phyloP scores from a whole-genome alignment of 2,888 invertebrate genomes.

The Oegoconia quadripuncta region DNA sequence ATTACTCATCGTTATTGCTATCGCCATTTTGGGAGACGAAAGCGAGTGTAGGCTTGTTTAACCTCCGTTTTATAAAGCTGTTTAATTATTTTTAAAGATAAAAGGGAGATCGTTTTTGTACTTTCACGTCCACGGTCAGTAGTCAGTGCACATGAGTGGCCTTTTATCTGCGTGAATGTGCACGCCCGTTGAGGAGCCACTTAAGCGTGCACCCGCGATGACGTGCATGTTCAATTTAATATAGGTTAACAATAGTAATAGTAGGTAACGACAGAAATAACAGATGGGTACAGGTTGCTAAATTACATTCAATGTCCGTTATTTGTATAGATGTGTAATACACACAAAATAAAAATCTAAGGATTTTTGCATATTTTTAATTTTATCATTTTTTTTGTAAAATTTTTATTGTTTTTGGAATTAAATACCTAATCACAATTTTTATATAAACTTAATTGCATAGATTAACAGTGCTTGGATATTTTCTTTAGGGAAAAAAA shows the following conservation, averaged over 20 bases:
- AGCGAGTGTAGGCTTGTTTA: slow-evolving; percentile 68
- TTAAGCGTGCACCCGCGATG: slow-evolving; percentile 47
- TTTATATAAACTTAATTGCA: too few species aligned
- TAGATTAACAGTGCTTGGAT: too few species aligned
- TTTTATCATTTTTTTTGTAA: too few species aligned
- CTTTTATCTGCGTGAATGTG: slow-evolving; percentile 46
- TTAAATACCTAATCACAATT: too few species aligned
- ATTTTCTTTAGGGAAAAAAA: too few species aligned
- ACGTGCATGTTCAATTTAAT: slow-evolving; percentile 23
- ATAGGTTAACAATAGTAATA: background rate
- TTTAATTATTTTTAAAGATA: slow-evolving; percentile 46
- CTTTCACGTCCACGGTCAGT: slow-evolving; percentile 43
- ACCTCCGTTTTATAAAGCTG: slow-evolving; percentile 37
- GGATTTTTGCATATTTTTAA: too few species aligned
- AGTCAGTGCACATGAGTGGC: slow-evolving; percentile 50
- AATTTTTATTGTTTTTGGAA: too few species aligned
- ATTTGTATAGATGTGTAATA: too few species aligned
- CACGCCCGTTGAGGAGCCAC: slow-evolving; percentile 54
- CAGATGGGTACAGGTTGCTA: background rate
- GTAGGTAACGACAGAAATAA: background rate
- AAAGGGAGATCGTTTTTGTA: slow-evolving; percentile 38
- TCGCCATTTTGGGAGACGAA: slow-evolving; percentile 72
- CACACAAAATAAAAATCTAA: too few species aligned
- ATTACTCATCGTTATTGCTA: slow-evolving; percentile 78
- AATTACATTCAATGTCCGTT: too few species aligned